Conservation (phyloP, 2,113 vertebrate genomes). For the Stegostoma tigrinum region DNA sequence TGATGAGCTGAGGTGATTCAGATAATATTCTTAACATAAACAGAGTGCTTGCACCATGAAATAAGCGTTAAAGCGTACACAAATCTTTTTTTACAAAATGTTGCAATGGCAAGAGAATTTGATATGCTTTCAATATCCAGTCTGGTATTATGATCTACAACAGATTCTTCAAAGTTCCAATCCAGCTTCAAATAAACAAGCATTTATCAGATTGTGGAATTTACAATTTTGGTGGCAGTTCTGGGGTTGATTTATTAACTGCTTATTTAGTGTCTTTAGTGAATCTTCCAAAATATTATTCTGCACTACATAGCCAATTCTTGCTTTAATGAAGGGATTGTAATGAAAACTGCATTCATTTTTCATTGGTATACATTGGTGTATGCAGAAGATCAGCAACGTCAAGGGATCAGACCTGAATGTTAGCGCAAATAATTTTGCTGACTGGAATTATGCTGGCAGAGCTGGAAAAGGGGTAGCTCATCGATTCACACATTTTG, state of each 20-base stretch:
- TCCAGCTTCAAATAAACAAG: background rate
- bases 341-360: background rate
- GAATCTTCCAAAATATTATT: background rate
- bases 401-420: background rate
- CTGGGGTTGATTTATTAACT: background rate
- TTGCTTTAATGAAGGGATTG: background rate
- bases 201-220: background rate
- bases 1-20: background rate
- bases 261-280: background rate
- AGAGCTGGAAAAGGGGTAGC: background rate
- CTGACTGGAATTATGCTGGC: background rate
- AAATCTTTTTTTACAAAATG: background rate
- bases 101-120: background rate
- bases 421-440: background rate
- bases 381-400: background rate
- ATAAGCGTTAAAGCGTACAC: background rate
- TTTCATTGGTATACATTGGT: background rate
- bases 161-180: background rate
- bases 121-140: slow-evolving; percentile 9
- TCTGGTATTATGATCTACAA: background rate
- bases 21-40: background rate
- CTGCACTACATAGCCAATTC: background rate
- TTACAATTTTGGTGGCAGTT: background rate
- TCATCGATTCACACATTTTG: background rate
- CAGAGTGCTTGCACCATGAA: background rate